A percentile compares a stretch with the other conserved stretches of the same genome.
Conservation (phyloP, 2,888 invertebrate species). For the Agrenia bidenticulata region DNA sequence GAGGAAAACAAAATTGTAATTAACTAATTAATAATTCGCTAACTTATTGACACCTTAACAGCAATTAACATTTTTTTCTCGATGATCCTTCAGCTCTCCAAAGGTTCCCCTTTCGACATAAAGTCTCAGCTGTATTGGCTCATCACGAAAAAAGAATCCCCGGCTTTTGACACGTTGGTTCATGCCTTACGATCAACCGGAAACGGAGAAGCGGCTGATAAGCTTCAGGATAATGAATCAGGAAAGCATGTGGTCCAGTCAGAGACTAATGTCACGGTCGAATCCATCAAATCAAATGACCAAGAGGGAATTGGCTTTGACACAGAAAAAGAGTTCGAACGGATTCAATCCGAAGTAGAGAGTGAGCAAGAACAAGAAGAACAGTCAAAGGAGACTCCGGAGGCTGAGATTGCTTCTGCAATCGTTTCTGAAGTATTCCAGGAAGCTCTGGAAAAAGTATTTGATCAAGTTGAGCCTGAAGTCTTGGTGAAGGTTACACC, state of each 20-base stretch:
- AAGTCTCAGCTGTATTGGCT: slow-evolving; percentile 13
- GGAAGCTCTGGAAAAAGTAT: no score
- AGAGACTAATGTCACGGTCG: slow-evolving; percentile 10
- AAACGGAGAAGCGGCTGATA: slow-evolving; percentile 17
- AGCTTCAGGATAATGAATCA: slow-evolving; percentile 5
- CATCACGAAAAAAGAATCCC: slow-evolving; percentile 5
- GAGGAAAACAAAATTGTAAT: slow-evolving; percentile 33
- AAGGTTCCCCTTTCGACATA: slow-evolving; percentile 1
- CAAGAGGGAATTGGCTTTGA: slow-evolving; percentile 4
- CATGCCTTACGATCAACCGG: slow-evolving; percentile 20
- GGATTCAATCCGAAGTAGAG: slow-evolving; percentile 1
- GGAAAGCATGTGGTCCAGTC: slow-evolving; percentile 8
- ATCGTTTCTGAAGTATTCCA: not conserved
- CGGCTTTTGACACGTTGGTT: not conserved
- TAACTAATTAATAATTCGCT: not conserved
- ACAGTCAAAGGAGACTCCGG: not conserved
- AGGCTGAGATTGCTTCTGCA: not conserved
- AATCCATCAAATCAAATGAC: not conserved
- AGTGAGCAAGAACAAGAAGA: not conserved
- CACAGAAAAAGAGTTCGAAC: slow-evolving; percentile 8
- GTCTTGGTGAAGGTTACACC: not conserved
- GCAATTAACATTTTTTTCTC: not conserved
- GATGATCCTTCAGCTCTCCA: not conserved
- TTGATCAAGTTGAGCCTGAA: not conserved
- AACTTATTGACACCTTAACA: not conserved